Evolutionary conservation across 2,113 vertebrate genomes (phyloP), one percentile per base, ranked within the genome.

Genomic region (Hydropotes inermis): DNA sequence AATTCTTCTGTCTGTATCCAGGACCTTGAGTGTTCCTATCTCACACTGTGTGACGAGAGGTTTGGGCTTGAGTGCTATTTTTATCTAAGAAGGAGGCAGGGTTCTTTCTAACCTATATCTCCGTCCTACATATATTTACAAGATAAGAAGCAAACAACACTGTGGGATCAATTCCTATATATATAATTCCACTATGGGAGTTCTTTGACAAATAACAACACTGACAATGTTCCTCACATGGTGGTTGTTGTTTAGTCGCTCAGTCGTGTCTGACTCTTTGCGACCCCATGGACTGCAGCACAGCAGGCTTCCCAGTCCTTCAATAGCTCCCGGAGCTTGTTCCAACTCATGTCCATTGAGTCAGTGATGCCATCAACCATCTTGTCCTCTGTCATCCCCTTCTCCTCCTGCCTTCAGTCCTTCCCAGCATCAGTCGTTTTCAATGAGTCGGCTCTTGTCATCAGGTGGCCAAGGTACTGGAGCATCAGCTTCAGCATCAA

Each of bases 71-170:
- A 94, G 0, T 9, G 54, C 3, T 50, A 27, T 83, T 94, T 87
- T 84, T 7, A 64, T 84, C 17, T 79, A 33, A 83, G 57, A 87
- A 60, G 2, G 57, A 96, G 84, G 39, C 16, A 54, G 6, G 3
- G 13, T n/a, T 81, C 43, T 27, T 1, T 30, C 6, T 1, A 4
- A 79, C 3, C 6, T 28, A 2, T 43, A 30, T 6, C 36, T 43
- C 21, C 36, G 11, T 74, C 12, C 70, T 74, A 74, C 11, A 43
- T 74, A 25, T 74, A 23, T 43, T 43, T 74, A 14, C 3, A 60
- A 87, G 25, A 64, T 70, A 58, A 4, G 25, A 79, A 81, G 12
- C 14, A 85, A 96, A 86, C 5, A 92, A 19, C 17, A 64, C 16
- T 39, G n/a, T 47, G 55, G 6, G 78, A 50, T 94, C 47, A 54